These are phyloP conservation scores for Anthoscopus minutus DNA, from an alignment of 2,113 vertebrate genomes.

Conservation along the genomic window DNA sequence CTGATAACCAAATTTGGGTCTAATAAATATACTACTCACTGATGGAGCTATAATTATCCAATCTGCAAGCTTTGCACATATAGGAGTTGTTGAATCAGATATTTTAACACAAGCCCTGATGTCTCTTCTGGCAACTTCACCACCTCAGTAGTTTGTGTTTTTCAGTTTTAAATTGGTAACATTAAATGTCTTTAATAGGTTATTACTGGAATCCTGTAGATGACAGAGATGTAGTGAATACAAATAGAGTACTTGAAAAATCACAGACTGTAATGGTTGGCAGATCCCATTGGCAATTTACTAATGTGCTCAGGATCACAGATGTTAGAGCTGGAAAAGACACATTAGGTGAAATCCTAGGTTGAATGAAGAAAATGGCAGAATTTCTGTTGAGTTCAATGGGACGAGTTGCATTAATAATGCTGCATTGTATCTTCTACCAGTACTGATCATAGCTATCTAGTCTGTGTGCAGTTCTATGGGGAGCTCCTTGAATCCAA, in stretches of 20 bases:
- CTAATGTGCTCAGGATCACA: constrained; percentile 3
- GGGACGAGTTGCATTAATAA: background rate
- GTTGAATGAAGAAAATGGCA: background rate
- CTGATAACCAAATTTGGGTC: constrained; percentile 23
- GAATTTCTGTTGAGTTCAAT: background rate
- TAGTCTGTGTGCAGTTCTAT: background rate
- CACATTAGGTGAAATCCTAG: background rate
- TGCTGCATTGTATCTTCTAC: background rate
- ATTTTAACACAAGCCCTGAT: constrained; percentile 32
- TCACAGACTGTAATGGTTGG: constrained; percentile 25
- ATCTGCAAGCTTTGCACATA: constrained; percentile 54
- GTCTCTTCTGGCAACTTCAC: constrained; percentile 54
- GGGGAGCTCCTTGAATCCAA: background rate
- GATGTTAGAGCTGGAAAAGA: background rate
- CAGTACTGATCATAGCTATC: background rate
- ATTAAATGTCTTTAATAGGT: constrained; percentile 59
- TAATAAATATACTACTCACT: constrained; percentile 45
- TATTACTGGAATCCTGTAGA: constrained; percentile 57
- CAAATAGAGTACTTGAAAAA: constrained; percentile 43
- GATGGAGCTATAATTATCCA: constrained; percentile 52
- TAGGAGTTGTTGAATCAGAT: constrained; percentile 34
- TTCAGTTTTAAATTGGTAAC: constrained; percentile 59
- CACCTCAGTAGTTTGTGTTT: constrained; percentile 50
- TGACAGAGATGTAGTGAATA: constrained; percentile 25
- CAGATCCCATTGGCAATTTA: constrained; percentile 23